A percentile compares a stretch with the other conserved stretches of the same genome.
Conservation (phyloP, 2,888 invertebrate genomes). For the Coecobrya sp. region DNA sequence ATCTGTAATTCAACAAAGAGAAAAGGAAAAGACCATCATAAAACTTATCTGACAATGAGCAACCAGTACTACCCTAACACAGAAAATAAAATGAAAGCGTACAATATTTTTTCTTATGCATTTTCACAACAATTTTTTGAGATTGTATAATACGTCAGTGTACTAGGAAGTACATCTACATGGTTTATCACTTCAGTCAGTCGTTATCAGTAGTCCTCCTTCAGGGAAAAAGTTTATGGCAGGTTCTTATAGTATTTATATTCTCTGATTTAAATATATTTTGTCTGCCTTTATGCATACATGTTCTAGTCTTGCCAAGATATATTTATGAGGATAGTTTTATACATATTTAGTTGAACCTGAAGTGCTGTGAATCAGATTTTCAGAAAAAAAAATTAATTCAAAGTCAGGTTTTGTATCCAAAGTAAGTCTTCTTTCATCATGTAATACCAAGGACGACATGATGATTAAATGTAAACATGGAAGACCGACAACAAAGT, state of each 20-base stretch:
- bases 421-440: constrained; percentile 55
- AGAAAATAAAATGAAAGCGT: not conserved
- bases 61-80: not conserved
- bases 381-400: constrained; percentile 9
- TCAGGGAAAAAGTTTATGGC: constrained; percentile 17
- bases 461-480: constrained; percentile 72
- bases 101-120: not conserved
- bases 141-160: not conserved
- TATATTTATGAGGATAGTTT: no score
- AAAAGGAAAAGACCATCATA: constrained; percentile 41
- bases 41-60: constrained; percentile 27
- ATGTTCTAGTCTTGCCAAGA: no score
- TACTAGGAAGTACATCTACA: not conserved
- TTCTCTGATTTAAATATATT: no score
- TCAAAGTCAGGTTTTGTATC: constrained; percentile 43
- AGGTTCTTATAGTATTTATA: no score
- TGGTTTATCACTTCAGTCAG: no score
- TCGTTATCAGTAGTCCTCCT: no score
- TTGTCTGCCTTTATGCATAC: no score
- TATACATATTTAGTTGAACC: no score
- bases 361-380: no score
- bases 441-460: constrained; percentile 54
- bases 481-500: constrained; percentile 24
- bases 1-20: constrained; percentile 82
- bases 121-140: constrained; percentile 2